Evolutionary conservation across 2,888 invertebrate genomes (phyloP).

Genomic region (Biston stratarius): DNA sequence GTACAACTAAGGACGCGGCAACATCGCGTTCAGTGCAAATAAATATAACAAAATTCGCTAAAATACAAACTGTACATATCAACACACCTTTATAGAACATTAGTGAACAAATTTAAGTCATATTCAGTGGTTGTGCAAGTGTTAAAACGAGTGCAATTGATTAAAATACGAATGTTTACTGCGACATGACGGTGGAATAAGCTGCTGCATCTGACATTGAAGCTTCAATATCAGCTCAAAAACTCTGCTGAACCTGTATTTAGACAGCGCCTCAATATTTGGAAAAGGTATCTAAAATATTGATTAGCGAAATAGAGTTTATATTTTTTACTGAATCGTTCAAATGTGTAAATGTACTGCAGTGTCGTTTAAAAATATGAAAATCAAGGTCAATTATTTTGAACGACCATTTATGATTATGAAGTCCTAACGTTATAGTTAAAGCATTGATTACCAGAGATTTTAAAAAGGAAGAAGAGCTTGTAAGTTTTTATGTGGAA

Average conservation of each 20-base stretch:
- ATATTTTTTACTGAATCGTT: not conserved
- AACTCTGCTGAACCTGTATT: not conserved
- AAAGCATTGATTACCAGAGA: too few species aligned
- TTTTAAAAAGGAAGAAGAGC: too few species aligned
- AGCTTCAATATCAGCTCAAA: not conserved
- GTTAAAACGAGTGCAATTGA: not conserved
- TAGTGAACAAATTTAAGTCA: constrained; percentile 7
- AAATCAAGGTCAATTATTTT: not conserved
- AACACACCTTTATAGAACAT: not conserved
- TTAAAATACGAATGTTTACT: constrained; percentile 11
- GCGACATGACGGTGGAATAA: not conserved
- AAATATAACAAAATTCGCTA: constrained; percentile 27
- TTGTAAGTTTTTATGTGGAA: not conserved
- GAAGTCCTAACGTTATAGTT: too few species aligned
- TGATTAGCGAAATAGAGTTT: not conserved
- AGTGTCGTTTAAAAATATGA: not conserved
- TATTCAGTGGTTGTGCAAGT: constrained; percentile 26
- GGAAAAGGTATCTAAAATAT: not conserved
- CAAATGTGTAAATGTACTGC: not conserved
- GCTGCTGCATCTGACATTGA: constrained; percentile 23
- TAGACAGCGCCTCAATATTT: constrained; percentile 4
- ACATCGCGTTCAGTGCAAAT: constrained; percentile 46
- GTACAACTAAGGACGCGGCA: constrained; percentile 49
- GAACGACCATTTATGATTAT: not conserved
- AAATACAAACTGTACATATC: constrained; percentile 21